Conservation (phyloP, 1,140 invertebrate species). For the Brachionus rubens region DNA sequence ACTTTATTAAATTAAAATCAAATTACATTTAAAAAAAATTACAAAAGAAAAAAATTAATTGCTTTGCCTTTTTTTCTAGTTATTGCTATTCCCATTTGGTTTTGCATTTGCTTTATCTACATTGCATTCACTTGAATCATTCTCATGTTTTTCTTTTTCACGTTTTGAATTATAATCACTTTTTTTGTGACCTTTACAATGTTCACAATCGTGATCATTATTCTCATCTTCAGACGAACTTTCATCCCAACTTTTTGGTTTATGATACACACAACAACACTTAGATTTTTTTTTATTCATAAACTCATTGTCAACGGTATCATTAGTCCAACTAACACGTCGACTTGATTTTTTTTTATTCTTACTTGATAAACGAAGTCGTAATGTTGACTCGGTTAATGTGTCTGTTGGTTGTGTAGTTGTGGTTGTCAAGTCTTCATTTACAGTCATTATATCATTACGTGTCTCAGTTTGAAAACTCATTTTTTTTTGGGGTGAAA, state of each 20-base stretch:
- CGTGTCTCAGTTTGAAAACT: conserved; percentile 2
- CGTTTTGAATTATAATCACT: conserved; percentile 19
- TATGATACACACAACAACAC: conserved; percentile 65
- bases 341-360: background rate
- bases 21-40: too few species aligned
- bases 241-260: conserved; percentile 49
- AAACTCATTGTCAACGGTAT: conserved; percentile 85
- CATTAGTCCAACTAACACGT: conserved; percentile 77
- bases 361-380: conserved; percentile 6
- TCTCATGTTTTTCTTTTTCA: background rate
- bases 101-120: background rate
- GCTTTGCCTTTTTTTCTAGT: too few species aligned
- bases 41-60: background rate
- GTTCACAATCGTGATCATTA: conserved; percentile 36
- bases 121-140: background rate
- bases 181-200: conserved; percentile 33
- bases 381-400: background rate
- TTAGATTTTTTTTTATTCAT: conserved; percentile 90
- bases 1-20: too few species aligned
- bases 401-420: background rate
- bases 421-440: background rate
- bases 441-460: background rate
- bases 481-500: too few species aligned
- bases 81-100: background rate
- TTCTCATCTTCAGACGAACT: conserved; percentile 31